phyloP scores from a whole-genome alignment of 2,797 vertebrate species.

The Ceyx erithaca region DNA sequence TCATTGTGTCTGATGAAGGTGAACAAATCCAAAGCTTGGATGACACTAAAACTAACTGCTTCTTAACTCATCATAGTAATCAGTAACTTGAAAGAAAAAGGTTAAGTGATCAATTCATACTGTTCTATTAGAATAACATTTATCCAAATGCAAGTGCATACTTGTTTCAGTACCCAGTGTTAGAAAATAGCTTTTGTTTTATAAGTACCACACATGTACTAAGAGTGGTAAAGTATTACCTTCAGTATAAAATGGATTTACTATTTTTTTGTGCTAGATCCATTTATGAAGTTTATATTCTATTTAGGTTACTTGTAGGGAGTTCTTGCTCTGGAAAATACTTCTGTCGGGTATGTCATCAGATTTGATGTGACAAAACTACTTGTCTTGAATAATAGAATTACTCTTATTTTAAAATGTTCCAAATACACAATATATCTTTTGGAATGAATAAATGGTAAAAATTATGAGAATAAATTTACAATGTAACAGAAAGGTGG shows the following conservation, averaged over 20 bases:
- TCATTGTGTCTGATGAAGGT: neutral
- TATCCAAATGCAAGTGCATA: neutral
- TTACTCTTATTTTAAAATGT: constrained; percentile 51
- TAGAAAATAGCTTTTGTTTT: neutral
- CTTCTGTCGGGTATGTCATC: constrained; percentile 44
- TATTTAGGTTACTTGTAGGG: constrained; percentile 52
- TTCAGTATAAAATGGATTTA: constrained; percentile 36
- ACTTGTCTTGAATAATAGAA: constrained; percentile 44
- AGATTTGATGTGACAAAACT: constrained; percentile 51
- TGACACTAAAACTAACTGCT: neutral
- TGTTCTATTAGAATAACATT: neutral
- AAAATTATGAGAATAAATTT: constrained; percentile 57
- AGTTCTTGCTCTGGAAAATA: constrained; percentile 50
- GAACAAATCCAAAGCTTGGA: neutral
- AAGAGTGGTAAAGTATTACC: neutral
- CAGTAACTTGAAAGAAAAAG: neutral
- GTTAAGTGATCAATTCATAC: neutral
- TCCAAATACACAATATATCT: constrained; percentile 64
- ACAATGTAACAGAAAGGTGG: constrained; percentile 32
- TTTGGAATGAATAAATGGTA: constrained; percentile 61
- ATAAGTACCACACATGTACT: neutral
- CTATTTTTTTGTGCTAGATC: constrained; percentile 3
- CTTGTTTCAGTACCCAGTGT: neutral
- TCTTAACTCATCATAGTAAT: neutral
- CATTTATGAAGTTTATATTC: constrained; percentile 42